Evolutionary conservation across 2,888 invertebrate genomes (phyloP).

Genomic region (Drosophila sordidula): DNA sequence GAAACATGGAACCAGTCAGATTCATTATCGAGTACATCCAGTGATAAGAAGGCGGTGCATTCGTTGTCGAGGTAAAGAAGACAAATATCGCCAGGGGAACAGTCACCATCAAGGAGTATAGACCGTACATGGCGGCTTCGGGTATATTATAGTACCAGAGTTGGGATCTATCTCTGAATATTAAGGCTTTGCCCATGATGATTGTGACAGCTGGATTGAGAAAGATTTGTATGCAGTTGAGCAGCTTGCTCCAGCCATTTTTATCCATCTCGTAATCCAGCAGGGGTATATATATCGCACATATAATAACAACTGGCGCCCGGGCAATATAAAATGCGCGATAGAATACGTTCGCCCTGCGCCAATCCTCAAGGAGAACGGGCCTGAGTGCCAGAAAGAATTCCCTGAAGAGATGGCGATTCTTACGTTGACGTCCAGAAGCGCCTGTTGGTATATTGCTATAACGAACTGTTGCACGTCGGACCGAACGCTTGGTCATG

Average conservation of each 20-base stretch:
- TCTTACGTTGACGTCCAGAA: too few relatives aligned
- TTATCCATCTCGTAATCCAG: conserved; percentile 63
- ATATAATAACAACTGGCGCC: conserved; percentile 36
- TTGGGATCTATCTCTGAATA: background rate
- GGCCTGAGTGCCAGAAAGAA: conserved; percentile 51
- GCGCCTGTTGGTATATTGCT: too few relatives aligned
- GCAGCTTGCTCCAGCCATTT: conserved; percentile 75
- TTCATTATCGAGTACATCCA: conserved; percentile 32
- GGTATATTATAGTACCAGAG: conserved; percentile 29
- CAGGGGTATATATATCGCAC: conserved; percentile 57
- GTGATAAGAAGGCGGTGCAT: conserved; percentile 43
- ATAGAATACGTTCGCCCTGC: background rate
- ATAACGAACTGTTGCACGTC: too few relatives aligned
- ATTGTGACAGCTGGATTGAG: conserved; percentile 47
- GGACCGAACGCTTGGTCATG: too few relatives aligned
- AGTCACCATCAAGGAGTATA: conserved; percentile 20
- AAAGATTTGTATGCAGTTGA: conserved; percentile 64
- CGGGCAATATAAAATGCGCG: conserved; percentile 34
- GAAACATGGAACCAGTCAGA: conserved; percentile 36
- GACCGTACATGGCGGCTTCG: background rate
- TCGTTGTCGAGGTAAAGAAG: conserved; percentile 23
- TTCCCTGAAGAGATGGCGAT: conserved; percentile 37
- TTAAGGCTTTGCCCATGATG: conserved; percentile 32
- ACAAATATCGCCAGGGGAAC: conserved; percentile 26
- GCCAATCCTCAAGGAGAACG: conserved; percentile 54